Evolutionary conservation across 2,113 vertebrate genomes (phyloP), one percentile per base, ranked within the genome.

Genomic region (Poecilia latipinna): DNA sequence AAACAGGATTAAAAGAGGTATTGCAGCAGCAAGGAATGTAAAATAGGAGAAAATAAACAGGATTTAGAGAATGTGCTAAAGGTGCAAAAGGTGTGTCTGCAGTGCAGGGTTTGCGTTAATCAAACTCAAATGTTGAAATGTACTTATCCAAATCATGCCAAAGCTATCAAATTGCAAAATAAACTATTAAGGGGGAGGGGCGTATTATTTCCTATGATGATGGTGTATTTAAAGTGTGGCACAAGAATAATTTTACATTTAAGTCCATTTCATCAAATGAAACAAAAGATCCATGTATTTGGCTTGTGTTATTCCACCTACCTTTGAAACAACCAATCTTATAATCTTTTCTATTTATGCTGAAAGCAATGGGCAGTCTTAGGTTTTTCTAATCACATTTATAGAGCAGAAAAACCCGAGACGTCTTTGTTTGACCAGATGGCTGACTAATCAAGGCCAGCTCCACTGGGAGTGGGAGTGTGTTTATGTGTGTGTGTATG

Each of bases 351-450:
- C 63, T 61, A 12, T 24, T 35, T 61, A 19, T 31, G 60, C 32
- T 70, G 29, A 66, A 61, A 68, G 32, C 32, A 12, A 32, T 28
- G 65, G 19, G 57, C 78, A 77, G 85, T 77, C 71, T 81, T 44
- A 75, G 87, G 83, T 89, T 91, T 54, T 91, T 90, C 68, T 89
- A 90, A 89, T 92, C 85, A 90, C 85, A 86, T 90, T 88, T 87
- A 87, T 75, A 85, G 65, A 76, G 69, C 83, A 84, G 86, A 78
- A 88, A 84, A 90, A 89, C 82, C 87, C 75, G 85, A 90, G 88
- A 86, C 86, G 82, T 80, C 90, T 92, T 90, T 91, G 90, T 92
- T 88, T 86, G 91, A 91, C 80, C 92, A 93, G 92, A 93, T 92
- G 91, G 91, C 82, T 35, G 66, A 75, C 85, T 88, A 90, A 92